These are phyloP conservation scores for Adelges cooleyi DNA, from an alignment of 1,140 invertebrate genomes.

Conservation along the genomic window DNA sequence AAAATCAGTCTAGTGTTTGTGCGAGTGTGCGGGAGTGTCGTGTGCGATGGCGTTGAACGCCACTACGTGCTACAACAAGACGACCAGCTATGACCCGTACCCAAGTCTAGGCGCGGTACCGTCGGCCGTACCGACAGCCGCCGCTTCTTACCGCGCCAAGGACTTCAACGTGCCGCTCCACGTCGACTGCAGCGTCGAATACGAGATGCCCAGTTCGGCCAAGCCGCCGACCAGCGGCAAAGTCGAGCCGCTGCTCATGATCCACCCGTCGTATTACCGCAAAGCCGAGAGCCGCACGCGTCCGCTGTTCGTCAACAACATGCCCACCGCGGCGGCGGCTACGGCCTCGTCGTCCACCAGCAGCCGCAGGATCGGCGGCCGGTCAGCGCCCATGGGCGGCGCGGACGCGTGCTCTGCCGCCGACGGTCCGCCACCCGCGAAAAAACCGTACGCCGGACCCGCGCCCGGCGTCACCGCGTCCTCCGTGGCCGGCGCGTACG, in stretches of 20 bases:
- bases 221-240: conserved; percentile 63
- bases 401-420: neutral
- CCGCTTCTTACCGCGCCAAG: conserved; percentile 37
- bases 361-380: neutral
- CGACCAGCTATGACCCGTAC: neutral
- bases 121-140: neutral
- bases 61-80: conserved; percentile 23
- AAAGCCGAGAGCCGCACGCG: conserved; percentile 62
- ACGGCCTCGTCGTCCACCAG: neutral
- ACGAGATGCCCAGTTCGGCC: conserved; percentile 67
- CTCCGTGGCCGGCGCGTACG: conserved; percentile 5
- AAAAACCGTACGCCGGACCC: conserved; percentile 20
- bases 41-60: conserved; percentile 13
- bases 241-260: conserved; percentile 66
- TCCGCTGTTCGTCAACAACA: conserved; percentile 61
- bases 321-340: conserved; percentile 37
- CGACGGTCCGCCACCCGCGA: conserved; percentile 21
- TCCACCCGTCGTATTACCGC: conserved; percentile 72
- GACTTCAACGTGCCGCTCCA: conserved; percentile 66
- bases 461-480: conserved; percentile 24
- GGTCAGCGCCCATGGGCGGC: neutral
- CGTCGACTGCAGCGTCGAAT: conserved; percentile 74
- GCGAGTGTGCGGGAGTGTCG: neutral
- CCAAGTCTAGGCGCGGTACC: neutral
- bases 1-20: too few species aligned